Percentiles rank a stretch among this genome's conserved stretches.
phyloP scores from a whole-genome alignment of 2,888 invertebrate genomes.

The Yponomeuta plumbellus region DNA sequence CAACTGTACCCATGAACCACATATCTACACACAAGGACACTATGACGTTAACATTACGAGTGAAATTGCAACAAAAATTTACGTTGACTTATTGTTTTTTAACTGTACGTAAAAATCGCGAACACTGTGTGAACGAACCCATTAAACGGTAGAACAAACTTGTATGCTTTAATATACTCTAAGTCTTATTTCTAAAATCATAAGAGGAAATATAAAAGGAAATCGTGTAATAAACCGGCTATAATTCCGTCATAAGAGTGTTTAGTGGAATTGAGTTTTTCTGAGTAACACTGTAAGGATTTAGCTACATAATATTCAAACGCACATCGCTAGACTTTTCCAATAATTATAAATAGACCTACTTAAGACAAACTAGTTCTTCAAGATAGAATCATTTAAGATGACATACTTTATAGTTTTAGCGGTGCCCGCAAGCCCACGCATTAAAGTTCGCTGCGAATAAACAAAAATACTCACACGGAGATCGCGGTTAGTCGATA shows the following conservation, averaged over 20 bases:
- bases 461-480: not conserved
- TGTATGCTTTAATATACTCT: slow-evolving; percentile 10
- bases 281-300: not conserved
- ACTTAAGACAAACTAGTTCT: not conserved
- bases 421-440: not conserved
- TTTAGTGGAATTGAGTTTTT: no score
- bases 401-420: not conserved
- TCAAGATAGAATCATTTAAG: not conserved
- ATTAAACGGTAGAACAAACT: slow-evolving; percentile 16
- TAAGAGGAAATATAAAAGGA: no score
- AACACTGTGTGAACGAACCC: slow-evolving; percentile 17
- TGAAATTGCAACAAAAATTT: not conserved
- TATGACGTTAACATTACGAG: not conserved
- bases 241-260: no score
- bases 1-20: no score
- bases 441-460: not conserved
- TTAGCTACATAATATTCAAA: not conserved
- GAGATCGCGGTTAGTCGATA: not conserved
- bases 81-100: not conserved
- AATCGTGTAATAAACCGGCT: no score
- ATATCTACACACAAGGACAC: no score
- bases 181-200: no score
- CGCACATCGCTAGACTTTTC: not conserved
- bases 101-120: not conserved
- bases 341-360: not conserved